Percentiles rank a stretch among this genome's conserved stretches.
These are phyloP conservation scores for Prenolepis imparis DNA, from an alignment of 2,888 invertebrate genomes.

Conservation along the genomic window DNA sequence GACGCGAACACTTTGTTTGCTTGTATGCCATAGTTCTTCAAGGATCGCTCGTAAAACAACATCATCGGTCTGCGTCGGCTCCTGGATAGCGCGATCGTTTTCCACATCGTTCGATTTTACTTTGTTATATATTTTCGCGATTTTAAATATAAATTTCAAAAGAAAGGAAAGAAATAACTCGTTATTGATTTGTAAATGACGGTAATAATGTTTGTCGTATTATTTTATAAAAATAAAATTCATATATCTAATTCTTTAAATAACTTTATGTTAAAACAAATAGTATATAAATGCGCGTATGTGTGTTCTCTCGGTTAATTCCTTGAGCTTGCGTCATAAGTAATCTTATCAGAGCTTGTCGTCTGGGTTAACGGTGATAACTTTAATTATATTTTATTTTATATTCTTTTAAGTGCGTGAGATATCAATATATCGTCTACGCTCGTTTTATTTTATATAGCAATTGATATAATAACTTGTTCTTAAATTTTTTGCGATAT, in stretches of 20 bases:
- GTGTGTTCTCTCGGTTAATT: background rate
- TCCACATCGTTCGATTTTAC: background rate
- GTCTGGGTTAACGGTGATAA: background rate
- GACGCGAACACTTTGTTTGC: slow-evolving; percentile 75
- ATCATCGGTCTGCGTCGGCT: slow-evolving; percentile 2
- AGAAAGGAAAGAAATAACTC: background rate
- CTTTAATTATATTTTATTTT: background rate
- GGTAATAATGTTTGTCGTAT: background rate
- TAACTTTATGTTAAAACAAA: background rate
- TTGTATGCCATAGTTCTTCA: slow-evolving; percentile 39
- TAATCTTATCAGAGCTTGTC: background rate
- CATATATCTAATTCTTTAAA: background rate
- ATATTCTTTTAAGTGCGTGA: background rate
- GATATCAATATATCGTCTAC: background rate
- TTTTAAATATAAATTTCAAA: background rate
- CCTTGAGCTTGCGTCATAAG: background rate
- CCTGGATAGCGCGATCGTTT: background rate
- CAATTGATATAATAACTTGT: background rate
- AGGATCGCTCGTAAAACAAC: slow-evolving; percentile 33
- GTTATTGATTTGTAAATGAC: background rate
- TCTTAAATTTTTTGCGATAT: slow-evolving; percentile 1
- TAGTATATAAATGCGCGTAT: background rate
- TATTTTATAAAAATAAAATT: slow-evolving; percentile 1
- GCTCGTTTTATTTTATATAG: background rate
- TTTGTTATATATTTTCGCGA: background rate